Percentiles rank a stretch among this genome's conserved stretches.
phyloP scores from a whole-genome alignment of 2,797 vertebrate genomes.

The Mastacembelus armatus region DNA sequence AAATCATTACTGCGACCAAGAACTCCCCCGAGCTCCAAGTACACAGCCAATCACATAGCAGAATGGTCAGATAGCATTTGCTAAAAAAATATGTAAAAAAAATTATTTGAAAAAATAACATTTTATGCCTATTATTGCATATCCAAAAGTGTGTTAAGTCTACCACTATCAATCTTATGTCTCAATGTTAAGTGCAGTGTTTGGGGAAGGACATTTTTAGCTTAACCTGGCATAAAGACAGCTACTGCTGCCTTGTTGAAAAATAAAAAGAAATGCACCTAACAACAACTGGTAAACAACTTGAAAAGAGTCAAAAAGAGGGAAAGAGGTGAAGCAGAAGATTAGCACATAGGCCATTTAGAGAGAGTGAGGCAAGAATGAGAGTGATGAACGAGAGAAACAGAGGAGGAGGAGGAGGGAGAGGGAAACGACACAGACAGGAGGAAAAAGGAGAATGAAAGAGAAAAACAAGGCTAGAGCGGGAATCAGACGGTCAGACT shows the following conservation, averaged over 20 bases:
- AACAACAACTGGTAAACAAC: not conserved
- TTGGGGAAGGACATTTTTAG: not conserved
- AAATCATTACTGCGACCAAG: slow-evolving; percentile 23
- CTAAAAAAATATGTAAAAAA: not conserved
- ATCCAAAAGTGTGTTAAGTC: not conserved
- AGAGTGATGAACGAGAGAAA: slow-evolving; percentile 17
- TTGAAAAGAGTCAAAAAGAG: not conserved
- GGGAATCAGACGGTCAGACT: slow-evolving; percentile 39
- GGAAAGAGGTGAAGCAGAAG: slow-evolving; percentile 13
- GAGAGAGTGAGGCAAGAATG: slow-evolving; percentile 22
- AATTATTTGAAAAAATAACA: not conserved
- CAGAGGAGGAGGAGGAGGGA: slow-evolving; percentile 7
- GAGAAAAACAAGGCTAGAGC: slow-evolving; percentile 44
- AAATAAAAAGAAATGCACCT: not conserved
- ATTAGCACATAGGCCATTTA: slow-evolving; percentile 30
- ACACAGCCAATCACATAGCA: not conserved
- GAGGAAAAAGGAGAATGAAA: not conserved
- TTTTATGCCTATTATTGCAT: not conserved
- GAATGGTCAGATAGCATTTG: not conserved
- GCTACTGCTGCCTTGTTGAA: too few species aligned
- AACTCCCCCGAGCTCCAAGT: not conserved
- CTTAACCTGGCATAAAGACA: not conserved
- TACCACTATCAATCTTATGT: not conserved
- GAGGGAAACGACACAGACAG: slow-evolving; percentile 7
- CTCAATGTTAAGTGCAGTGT: not conserved